phyloP scores from a whole-genome alignment of 2,888 invertebrate genomes.

The Tipula vernalis region DNA sequence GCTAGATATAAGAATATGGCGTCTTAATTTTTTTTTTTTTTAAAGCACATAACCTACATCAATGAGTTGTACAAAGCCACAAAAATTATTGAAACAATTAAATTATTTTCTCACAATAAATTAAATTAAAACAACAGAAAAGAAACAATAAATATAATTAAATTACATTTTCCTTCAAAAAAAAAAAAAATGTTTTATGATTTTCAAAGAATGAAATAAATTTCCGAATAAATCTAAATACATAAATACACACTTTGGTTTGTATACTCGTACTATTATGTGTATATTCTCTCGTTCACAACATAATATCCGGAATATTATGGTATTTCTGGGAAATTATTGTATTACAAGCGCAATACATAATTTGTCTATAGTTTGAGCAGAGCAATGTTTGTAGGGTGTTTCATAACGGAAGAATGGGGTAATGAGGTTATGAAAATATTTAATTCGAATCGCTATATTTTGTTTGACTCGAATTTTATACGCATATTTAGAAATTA shows the following conservation, averaged over 20 bases:
- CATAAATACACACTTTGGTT: not conserved
- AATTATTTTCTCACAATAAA: not conserved
- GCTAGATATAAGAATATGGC: not conserved
- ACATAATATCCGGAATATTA: not conserved
- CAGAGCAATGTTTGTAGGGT: not conserved
- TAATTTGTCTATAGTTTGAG: not conserved
- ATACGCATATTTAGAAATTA: not conserved
- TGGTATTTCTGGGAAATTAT: not conserved
- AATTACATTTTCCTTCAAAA: not conserved
- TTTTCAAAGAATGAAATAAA: not conserved
- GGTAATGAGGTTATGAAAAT: not conserved
- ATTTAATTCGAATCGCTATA: not conserved
- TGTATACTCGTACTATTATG: not conserved
- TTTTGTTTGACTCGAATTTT: too few species aligned
- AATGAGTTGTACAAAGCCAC: too few species aligned
- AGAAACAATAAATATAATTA: not conserved
- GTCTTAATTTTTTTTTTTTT: too few species aligned
- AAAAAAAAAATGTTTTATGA: not conserved
- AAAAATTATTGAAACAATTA: not conserved
- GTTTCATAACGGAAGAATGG: not conserved
- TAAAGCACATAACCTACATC: too few species aligned
- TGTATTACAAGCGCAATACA: not conserved
- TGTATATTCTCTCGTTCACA: not conserved
- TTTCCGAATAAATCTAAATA: not conserved
- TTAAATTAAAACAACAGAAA: not conserved